Evolutionary conservation across 37 sponge, comb jelly and placozoan genomes (phyloP).

Genomic region (Axinella damicornis): DNA sequence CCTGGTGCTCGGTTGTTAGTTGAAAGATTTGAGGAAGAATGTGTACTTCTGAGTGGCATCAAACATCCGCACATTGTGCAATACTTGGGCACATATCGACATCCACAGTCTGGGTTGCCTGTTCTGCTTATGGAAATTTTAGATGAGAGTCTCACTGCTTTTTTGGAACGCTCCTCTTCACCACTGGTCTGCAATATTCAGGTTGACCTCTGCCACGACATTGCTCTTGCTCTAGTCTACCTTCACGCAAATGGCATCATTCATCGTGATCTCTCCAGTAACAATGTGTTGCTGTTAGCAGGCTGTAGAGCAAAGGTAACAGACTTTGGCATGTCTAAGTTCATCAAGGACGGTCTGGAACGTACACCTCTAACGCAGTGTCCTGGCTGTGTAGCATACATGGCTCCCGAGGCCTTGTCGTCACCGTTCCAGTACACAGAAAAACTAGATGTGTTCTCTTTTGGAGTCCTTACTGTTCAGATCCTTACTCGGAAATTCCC

Average conservation of each 20-base stretch:
- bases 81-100: background rate
- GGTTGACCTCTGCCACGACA: background rate
- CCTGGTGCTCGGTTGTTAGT: background rate
- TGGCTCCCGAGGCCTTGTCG: constrained; percentile 19
- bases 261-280: background rate
- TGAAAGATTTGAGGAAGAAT: background rate
- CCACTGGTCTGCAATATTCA: background rate
- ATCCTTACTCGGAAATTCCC: constrained; percentile 2
- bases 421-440: background rate
- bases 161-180: background rate
- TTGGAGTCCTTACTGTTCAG: constrained; percentile 23
- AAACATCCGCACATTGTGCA: constrained; percentile 18
- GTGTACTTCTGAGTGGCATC: background rate
- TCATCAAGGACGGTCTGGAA: background rate
- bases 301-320: background rate
- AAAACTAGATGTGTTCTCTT: constrained; percentile 24
- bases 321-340: constrained; percentile 5
- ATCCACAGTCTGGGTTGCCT: background rate
- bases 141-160: background rate
- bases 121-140: constrained; percentile 15
- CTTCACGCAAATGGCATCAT: background rate
- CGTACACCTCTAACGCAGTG: constrained; percentile 3
- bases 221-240: background rate
- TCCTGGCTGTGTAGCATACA: constrained; percentile 12
- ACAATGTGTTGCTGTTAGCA: background rate